A percentile compares a stretch with the other conserved stretches of the same genome.
Evolutionary conservation across 1,140 invertebrate genomes (phyloP).

Genomic region (Caenorhabditis tropicalis): DNA sequence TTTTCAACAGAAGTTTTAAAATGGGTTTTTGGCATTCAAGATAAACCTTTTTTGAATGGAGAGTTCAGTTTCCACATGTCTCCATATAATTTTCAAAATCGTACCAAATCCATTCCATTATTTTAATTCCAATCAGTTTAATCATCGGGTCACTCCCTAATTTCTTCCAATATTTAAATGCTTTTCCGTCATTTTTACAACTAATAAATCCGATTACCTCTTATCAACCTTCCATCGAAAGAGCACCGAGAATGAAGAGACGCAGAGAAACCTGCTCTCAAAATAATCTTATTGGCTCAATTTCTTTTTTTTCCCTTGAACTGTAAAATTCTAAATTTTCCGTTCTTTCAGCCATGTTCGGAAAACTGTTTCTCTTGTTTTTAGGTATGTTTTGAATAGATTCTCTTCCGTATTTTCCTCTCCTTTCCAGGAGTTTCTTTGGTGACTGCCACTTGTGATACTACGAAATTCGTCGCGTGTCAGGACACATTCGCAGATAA

Average conservation of each 20-base stretch:
- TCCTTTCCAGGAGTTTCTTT: neutral
- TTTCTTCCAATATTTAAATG: no score
- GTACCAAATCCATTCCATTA: no score
- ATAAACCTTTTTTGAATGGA: no score
- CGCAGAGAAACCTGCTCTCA: neutral
- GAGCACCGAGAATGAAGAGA: neutral
- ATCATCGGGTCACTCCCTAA: no score
- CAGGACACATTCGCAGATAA: slow-evolving; percentile 27
- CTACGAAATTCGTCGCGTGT: slow-evolving; percentile 24
- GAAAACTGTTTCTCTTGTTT: neutral
- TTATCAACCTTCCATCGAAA: neutral
- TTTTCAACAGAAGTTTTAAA: no score
- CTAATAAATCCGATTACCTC: slow-evolving; percentile 13
- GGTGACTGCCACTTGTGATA: slow-evolving; percentile 28
- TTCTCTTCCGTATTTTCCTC: neutral
- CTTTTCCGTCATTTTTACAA: no score
- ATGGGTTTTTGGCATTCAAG: no score
- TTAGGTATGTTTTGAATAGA: neutral
- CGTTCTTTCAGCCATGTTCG: neutral
- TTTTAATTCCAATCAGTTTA: no score
- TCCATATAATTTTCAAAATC: no score
- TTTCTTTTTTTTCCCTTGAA: neutral
- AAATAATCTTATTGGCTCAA: neutral
- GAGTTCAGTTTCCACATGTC: no score
- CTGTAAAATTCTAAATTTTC: neutral